These are phyloP conservation scores for Eufriesea mexicana DNA, from an alignment of 1,140 invertebrate species.

Conservation along the genomic window DNA sequence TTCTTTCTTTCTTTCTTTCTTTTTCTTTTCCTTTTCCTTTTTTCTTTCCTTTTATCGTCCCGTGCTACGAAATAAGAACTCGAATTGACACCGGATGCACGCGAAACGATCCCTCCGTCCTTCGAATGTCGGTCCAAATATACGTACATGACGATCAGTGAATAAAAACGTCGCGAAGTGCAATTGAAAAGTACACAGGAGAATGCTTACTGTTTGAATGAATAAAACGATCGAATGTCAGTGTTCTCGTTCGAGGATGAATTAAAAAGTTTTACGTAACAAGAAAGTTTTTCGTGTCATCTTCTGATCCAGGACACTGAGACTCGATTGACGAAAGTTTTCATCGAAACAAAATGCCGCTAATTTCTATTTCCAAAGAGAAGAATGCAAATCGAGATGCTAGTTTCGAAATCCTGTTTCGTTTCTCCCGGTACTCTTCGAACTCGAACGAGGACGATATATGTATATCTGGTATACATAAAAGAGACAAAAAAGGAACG, in stretches of 20 bases:
- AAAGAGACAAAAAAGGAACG: conserved; percentile 59
- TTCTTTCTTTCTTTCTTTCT: background rate
- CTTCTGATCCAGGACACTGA: background rate
- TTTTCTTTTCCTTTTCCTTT: background rate
- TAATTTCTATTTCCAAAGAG: background rate
- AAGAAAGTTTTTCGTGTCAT: background rate
- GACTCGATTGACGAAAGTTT: conserved; percentile 1
- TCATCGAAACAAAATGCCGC: background rate
- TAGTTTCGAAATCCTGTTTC: conserved; percentile 19
- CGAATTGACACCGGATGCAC: conserved; percentile 16
- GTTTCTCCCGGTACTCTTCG: conserved; percentile 55
- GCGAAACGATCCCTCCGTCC: background rate
- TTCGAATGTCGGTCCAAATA: background rate
- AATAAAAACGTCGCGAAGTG: conserved; percentile 59
- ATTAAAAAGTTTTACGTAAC: conserved; percentile 17
- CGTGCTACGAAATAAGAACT: conserved; percentile 52
- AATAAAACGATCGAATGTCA: conserved; percentile 21
- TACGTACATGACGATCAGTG: conserved; percentile 26
- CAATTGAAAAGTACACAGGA: conserved; percentile 53
- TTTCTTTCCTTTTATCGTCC: background rate
- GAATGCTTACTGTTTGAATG: background rate
- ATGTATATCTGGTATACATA: conserved; percentile 43
- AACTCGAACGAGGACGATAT: conserved; percentile 51
- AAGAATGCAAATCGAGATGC: background rate
- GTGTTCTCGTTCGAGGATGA: conserved; percentile 19